phyloP scores from a whole-genome alignment of 2,113 vertebrate genomes.

The Upupa epops region DNA sequence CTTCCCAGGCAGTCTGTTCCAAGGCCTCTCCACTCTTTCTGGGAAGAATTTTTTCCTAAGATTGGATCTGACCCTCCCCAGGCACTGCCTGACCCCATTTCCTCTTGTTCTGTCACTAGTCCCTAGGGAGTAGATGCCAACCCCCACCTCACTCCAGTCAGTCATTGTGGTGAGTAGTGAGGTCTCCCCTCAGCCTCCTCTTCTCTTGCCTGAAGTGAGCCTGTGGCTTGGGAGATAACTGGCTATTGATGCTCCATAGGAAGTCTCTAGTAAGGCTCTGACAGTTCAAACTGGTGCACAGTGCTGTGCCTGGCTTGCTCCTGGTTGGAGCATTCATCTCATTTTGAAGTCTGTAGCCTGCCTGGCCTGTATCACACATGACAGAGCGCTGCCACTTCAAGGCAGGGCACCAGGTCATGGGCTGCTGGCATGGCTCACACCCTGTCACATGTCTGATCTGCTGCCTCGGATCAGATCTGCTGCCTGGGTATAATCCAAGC shows the following conservation, averaged over 20 bases:
- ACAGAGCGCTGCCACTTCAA: background rate
- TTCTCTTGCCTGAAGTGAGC: background rate
- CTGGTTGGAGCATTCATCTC: background rate
- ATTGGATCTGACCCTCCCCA: no score
- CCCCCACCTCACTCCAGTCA: no score
- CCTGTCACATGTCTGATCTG: background rate
- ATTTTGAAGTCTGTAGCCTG: background rate
- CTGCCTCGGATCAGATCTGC: fast-evolving
- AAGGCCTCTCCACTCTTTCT: no score
- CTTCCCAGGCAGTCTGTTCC: no score
- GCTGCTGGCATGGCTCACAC: background rate
- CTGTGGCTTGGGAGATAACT: background rate
- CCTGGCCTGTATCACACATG: background rate
- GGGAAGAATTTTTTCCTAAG: no score
- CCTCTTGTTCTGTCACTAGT: no score
- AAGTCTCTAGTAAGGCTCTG: background rate
- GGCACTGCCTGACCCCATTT: no score
- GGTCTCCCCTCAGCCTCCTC: no score
- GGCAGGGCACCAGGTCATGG: background rate
- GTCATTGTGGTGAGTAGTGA: no score
- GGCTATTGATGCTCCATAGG: background rate
- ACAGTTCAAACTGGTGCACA: background rate
- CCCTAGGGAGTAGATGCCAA: no score
- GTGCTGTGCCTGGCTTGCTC: background rate
- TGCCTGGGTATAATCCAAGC: background rate